These are phyloP conservation scores for Anagyrus pseudococci DNA, from an alignment of 2,888 invertebrate species.

Conservation along the genomic window DNA sequence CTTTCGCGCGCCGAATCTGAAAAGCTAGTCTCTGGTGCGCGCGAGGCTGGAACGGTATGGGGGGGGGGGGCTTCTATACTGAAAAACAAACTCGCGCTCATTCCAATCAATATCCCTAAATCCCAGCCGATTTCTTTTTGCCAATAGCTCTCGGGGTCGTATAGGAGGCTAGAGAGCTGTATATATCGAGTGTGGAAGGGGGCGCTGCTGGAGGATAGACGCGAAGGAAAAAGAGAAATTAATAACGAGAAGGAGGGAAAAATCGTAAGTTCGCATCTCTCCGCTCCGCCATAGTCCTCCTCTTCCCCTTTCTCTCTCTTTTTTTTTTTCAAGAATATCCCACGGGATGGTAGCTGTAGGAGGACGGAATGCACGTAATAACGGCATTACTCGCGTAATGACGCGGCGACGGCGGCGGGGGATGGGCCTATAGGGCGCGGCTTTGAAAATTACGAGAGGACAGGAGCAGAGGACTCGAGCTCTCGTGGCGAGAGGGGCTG, in stretches of 20 bases:
- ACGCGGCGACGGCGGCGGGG: constrained; percentile 13
- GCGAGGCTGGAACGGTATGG: background rate
- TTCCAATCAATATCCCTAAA: too few relatives aligned
- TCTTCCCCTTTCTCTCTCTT: background rate
- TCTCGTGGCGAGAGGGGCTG: too few relatives aligned
- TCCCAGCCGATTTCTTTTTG: too few relatives aligned
- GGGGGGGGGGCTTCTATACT: background rate
- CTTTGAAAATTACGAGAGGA: constrained; percentile 36
- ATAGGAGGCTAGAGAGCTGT: too few relatives aligned
- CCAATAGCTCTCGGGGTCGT: too few relatives aligned
- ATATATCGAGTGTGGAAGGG: too few relatives aligned
- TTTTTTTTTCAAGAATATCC: background rate
- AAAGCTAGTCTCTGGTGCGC: background rate
- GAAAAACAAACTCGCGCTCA: constrained; percentile 18
- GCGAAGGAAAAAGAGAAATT: constrained; percentile 11
- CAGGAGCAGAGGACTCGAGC: constrained; percentile 13
- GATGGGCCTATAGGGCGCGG: too few relatives aligned
- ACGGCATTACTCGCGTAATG: constrained; percentile 39
- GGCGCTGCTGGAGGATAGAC: background rate
- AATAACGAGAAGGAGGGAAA: constrained; percentile 27
- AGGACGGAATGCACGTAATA: constrained; percentile 34
- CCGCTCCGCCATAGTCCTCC: background rate
- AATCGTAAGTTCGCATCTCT: constrained; percentile 25
- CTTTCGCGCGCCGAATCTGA: too few relatives aligned
- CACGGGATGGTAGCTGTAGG: background rate